Percentiles rank a stretch among this genome's conserved stretches.
Conservation (phyloP, 1,140 invertebrate species). For the Drosophila erecta region DNA sequence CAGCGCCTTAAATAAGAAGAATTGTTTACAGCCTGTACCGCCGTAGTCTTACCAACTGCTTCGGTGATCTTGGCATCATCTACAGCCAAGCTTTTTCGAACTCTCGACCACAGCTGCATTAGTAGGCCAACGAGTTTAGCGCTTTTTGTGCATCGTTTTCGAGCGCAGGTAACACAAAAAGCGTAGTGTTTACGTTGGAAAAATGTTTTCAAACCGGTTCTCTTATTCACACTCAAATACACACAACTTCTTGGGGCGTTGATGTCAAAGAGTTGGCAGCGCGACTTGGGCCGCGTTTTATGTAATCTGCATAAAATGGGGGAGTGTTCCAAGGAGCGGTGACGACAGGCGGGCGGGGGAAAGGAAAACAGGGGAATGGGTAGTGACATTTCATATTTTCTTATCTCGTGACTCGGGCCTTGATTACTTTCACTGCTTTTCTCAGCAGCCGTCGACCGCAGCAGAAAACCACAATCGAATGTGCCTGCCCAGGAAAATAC, state of each 20-base stretch:
- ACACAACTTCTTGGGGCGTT: slow-evolving; percentile 54
- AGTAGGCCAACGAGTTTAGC: slow-evolving; percentile 75
- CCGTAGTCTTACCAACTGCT: neutral
- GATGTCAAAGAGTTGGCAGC: slow-evolving; percentile 41
- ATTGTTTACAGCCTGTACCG: neutral
- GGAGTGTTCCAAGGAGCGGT: slow-evolving; percentile 23
- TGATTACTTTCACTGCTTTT: slow-evolving; percentile 79
- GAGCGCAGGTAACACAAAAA: slow-evolving; percentile 61
- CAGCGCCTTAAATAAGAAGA: neutral
- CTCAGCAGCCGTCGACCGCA: slow-evolving; percentile 46
- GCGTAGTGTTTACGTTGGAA: slow-evolving; percentile 66
- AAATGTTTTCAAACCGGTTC: slow-evolving; percentile 69
- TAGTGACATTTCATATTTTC: slow-evolving; percentile 54
- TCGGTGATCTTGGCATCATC: slow-evolving; percentile 10
- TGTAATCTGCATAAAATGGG: slow-evolving; percentile 46
- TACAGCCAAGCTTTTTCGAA: neutral
- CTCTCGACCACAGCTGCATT: slow-evolving; percentile 50
- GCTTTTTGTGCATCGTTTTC: slow-evolving; percentile 55
- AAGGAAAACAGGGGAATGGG: slow-evolving; percentile 32
- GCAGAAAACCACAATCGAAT: slow-evolving; percentile 32
- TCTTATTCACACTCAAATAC: slow-evolving; percentile 39
- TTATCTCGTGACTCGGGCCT: slow-evolving; percentile 67
- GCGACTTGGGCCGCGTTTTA: slow-evolving; percentile 44
- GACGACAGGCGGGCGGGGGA: slow-evolving; percentile 8
- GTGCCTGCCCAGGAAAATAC: slow-evolving; percentile 39